These are phyloP conservation scores for Ondatra zibethicus DNA, from an alignment of 2,113 vertebrate genomes.

Conservation along the genomic window DNA sequence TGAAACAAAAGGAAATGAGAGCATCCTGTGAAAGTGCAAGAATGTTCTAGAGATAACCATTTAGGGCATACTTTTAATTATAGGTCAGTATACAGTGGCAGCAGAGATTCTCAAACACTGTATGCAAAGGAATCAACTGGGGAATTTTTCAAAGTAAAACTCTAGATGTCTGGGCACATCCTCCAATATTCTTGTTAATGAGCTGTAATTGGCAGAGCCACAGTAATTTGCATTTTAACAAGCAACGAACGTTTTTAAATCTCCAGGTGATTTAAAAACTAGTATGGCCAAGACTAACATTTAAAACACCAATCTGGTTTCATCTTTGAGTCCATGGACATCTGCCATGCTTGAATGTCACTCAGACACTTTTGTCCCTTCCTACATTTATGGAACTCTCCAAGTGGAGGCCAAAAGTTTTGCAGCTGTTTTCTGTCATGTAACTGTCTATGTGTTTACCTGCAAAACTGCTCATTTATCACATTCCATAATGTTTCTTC, in stretches of 20 bases:
- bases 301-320: slow-evolving; percentile 24
- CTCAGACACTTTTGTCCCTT: background rate
- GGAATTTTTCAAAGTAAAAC: background rate
- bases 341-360: background rate
- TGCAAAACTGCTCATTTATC: background rate
- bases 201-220: background rate
- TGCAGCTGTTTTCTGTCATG: background rate
- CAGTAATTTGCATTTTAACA: slow-evolving; percentile 23
- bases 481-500: slow-evolving; percentile 13
- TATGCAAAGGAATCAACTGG: background rate
- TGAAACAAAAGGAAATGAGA: slow-evolving; percentile 51
- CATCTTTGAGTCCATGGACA: background rate
- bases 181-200: background rate
- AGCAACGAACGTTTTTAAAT: slow-evolving; percentile 15
- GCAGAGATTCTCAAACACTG: background rate
- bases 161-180: background rate
- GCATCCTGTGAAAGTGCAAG: background rate
- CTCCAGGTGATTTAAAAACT: slow-evolving; percentile 30
- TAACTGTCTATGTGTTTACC: background rate
- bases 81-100: background rate
- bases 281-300: background rate
- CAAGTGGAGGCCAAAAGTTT: background rate
- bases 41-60: slow-evolving; percentile 32
- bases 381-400: background rate
- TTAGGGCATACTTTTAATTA: slow-evolving; percentile 5